phyloP scores from a whole-genome alignment of 1,140 invertebrate species.

The Melipona quadrifasciata region DNA sequence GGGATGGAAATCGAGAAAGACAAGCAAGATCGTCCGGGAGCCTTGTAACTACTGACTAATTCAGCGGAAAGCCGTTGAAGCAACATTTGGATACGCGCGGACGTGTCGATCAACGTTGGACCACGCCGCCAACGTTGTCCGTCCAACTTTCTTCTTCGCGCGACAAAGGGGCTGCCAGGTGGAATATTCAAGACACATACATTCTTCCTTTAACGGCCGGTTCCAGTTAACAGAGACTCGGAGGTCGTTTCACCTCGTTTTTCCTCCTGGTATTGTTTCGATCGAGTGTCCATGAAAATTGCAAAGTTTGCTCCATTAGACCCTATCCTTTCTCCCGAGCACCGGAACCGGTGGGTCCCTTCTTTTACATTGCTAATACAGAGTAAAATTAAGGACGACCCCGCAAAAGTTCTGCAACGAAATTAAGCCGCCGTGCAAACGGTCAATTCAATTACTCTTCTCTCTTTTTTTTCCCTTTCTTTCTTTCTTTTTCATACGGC shows the following conservation, averaged over 20 bases:
- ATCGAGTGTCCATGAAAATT: slow-evolving; percentile 42
- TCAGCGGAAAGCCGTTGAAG: slow-evolving; percentile 35
- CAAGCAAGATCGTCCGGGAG: slow-evolving; percentile 42
- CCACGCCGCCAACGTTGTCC: background rate
- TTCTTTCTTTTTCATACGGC: background rate
- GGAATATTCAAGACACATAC: slow-evolving; percentile 13
- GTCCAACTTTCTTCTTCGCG: slow-evolving; percentile 11
- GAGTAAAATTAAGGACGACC: slow-evolving; percentile 43
- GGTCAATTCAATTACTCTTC: slow-evolving; percentile 33
- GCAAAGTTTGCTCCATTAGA: slow-evolving; percentile 49
- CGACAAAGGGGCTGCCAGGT: background rate
- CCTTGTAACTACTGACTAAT: slow-evolving; percentile 38
- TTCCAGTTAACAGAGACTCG: background rate
- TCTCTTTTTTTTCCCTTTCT: background rate
- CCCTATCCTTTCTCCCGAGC: slow-evolving; percentile 21
- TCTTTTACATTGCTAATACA: slow-evolving; percentile 50
- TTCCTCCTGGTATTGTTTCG: slow-evolving; percentile 16
- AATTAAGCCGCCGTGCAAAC: slow-evolving; percentile 50
- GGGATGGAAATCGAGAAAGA: slow-evolving; percentile 56
- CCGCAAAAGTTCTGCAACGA: slow-evolving; percentile 41
- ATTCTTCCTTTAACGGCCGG: background rate
- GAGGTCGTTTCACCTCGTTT: slow-evolving; percentile 8
- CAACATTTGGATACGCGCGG: slow-evolving; percentile 24
- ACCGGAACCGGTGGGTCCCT: slow-evolving; percentile 5
- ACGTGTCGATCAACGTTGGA: slow-evolving; percentile 15